Evolutionary conservation across 2,113 vertebrate genomes (phyloP).

Genomic region (Pseudorasbora parva): DNA sequence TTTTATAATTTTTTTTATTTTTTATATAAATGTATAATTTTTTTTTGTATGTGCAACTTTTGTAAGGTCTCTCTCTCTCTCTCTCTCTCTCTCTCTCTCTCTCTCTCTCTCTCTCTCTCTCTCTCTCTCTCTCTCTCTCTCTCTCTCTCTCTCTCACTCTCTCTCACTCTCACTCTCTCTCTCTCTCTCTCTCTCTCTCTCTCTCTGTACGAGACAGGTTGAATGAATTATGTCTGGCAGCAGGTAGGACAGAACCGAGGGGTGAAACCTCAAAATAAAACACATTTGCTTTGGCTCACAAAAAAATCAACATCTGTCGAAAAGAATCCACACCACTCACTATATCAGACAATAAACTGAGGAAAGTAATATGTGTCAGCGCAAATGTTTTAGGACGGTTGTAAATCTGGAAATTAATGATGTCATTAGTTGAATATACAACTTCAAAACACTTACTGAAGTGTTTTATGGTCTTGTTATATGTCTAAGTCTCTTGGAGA

Average conservation of each 20-base stretch:
- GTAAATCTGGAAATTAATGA: slow-evolving; percentile 22
- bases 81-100: too few relatives aligned
- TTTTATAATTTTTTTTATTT: neutral
- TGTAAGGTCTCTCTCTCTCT: too few relatives aligned
- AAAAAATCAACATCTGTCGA: neutral
- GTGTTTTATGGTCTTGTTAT: neutral
- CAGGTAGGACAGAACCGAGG: neutral
- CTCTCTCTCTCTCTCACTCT: too few relatives aligned
- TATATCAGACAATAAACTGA: neutral
- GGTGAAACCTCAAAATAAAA: neutral
- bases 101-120: too few relatives aligned
- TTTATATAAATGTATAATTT: too few relatives aligned
- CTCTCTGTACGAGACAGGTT: too few relatives aligned
- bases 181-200: too few relatives aligned
- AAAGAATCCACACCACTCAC: neutral
- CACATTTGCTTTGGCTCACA: neutral
- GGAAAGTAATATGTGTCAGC: neutral
- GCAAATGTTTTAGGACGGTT: neutral
- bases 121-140: too few relatives aligned
- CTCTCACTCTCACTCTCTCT: too few relatives aligned
- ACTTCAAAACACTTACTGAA: slow-evolving; percentile 24
- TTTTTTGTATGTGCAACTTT: neutral
- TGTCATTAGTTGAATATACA: neutral
- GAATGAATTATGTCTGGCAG: neutral
- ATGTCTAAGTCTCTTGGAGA: neutral